Evolutionary conservation across 2,888 invertebrate genomes (phyloP).

Genomic region (Drosophila quinaria): DNA sequence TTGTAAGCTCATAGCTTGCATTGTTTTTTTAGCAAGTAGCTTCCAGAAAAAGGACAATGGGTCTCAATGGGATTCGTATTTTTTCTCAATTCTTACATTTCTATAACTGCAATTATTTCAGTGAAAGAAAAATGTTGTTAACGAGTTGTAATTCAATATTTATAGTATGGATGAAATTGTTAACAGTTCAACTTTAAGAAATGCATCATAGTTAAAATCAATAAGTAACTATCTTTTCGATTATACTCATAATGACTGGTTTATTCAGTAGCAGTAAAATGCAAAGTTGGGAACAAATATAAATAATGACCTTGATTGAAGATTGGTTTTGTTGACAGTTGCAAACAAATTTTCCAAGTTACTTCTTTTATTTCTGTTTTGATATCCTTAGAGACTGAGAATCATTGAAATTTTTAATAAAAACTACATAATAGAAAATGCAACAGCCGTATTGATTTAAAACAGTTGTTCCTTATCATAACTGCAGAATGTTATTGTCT

Average conservation of each 20-base stretch:
- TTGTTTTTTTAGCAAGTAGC: conserved; percentile 19
- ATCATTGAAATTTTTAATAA: neutral
- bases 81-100: neutral
- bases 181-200: neutral
- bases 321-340: neutral
- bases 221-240: neutral
- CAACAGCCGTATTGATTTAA: neutral
- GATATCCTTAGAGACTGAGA: neutral
- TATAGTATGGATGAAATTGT: conserved; percentile 2
- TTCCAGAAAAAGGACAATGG: conserved; percentile 22
- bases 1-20: conserved; percentile 10
- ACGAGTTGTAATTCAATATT: conserved; percentile 41
- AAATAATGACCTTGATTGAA: neutral
- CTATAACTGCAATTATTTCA: conserved; percentile 18
- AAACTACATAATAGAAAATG: neutral
- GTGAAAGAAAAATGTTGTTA: conserved; percentile 16
- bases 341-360: neutral
- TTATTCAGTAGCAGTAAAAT: neutral
- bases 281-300: neutral
- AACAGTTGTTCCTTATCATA: neutral
- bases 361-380: neutral
- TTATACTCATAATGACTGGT: conserved; percentile 6
- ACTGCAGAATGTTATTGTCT: neutral
- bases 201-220: conserved; percentile 1
- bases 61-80: conserved; percentile 11